Base-by-base conservation (phyloP, 2,888 invertebrate species). In the Drosophila maculinotata region DNA sequence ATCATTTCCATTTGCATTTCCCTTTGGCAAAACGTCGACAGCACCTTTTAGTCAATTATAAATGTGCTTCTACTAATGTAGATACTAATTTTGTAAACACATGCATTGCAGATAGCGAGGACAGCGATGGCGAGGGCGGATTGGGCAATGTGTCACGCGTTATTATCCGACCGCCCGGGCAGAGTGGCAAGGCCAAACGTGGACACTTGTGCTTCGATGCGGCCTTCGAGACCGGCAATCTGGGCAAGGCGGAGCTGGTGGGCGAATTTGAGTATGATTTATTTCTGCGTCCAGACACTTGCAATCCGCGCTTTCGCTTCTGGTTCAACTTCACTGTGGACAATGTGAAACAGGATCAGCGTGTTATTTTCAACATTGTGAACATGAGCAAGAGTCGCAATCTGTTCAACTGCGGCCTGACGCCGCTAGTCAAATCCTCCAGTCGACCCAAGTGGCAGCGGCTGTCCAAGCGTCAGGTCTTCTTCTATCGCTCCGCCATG, bases 321-420 rank as follows among this genome's bases (percentile, higher is more conserved):
- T 99, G 99, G 99, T 99, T 98, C 92, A 98, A 99, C 92, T 99
- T 99, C 90, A 97, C 98, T 1, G 98, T 99, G 31, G 98, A 98
- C 91, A 99, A 99, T 90, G 97, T 97, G 0, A 96, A 95, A 82
- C 94, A 95, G 65, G 98, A 99, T 91, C 99, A 99, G 93, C 94
- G 97, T 75, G 98, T 99, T 2, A 95, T 99, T 83, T 98, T 99
- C 92, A 98, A 99, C 91, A 95, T 99, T 60, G 98, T 99, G 1
- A 99, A 99, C 92, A 95, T 99, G 71, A 98, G 98, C 79, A 99
- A 99, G 92, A 95, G 95, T 69, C 94, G 96, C 72, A 98, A 97
- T 81, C 93, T 99, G 42, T 99, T 96, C 90, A 95, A 96, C 75
- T 94, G 95, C 26, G 96, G 97, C 1, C 95, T 99, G 95, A 98